Evolutionary conservation across 2,113 vertebrate species (phyloP), one percentile per base, ranked within the genome.

Genomic region (Colossoma macropomum): DNA sequence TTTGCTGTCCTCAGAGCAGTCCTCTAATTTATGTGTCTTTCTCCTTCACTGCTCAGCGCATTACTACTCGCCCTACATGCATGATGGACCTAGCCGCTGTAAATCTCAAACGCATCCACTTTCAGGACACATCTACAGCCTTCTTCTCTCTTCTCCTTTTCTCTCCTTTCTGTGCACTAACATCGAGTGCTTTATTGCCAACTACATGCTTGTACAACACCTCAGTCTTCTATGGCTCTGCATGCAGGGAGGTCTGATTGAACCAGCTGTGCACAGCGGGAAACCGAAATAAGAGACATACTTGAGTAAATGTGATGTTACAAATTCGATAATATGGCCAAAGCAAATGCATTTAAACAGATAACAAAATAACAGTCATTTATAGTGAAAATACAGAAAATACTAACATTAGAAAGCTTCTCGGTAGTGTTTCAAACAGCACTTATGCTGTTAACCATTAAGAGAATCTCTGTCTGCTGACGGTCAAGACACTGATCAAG

Each of bases 21-120:
- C n/a, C 21, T 70, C 68, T 83, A 79, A 83, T 87, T 83, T 87
- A 87, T 77, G 34, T 75, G 4, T 56, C 28, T 78, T 62, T 75
- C 60, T 71, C 75, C 79, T 85, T 69, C 65, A 76, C 83, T 54
- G 25, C 59, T 76, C 59, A 65, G 54, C n/a, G 73, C 83, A 73
- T 79, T 79, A 60, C 81, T 80, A 45, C 80, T 65, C 68, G 28
- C 66, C 23, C 86, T 74, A 81, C 86, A 83, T 83, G 80, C 73
- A 38, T 30, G n/a, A 87, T 85, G 77, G 70, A 80, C 77, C 81
- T 38, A 1, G 2, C 65, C 48, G 28, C 73, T 79, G 86, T 87
- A 87, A 83, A 87, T 85, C 83, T 80, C 13, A 52, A 13, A 25
- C 5, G n/a, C 73, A 54, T 83, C 69, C 62, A 83, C 62, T 73